phyloP scores from a whole-genome alignment of 2,888 invertebrate species.

The Calliopum simillimum region DNA sequence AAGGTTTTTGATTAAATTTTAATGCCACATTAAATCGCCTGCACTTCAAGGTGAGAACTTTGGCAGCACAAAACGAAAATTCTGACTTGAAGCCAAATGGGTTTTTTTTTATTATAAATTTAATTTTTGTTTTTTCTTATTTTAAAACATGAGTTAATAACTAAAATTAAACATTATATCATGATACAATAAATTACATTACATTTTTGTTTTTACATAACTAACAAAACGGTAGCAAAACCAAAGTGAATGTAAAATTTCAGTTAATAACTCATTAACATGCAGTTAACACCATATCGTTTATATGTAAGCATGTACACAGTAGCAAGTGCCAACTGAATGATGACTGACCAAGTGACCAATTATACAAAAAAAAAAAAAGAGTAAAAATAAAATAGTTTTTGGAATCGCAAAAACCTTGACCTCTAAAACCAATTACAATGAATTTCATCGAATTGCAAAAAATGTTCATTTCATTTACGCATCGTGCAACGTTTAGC shows the following conservation, averaged over 20 bases:
- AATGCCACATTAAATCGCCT: slow-evolving; percentile 8
- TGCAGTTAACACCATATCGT: slow-evolving; percentile 5
- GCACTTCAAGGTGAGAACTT: slow-evolving; percentile 7
- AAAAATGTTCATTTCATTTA: background rate
- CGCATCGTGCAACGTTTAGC: background rate
- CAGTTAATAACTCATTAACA: slow-evolving; percentile 17
- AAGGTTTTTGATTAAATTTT: background rate
- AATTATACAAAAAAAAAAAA: slow-evolving; percentile 2
- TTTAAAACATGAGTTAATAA: background rate
- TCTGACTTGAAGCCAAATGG: slow-evolving; percentile 5
- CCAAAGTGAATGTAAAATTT: background rate
- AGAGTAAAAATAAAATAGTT: background rate
- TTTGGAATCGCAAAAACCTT: slow-evolving; percentile 15
- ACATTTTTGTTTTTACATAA: too few relatives aligned
- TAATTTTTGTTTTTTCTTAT: too few relatives aligned
- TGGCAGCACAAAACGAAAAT: background rate
- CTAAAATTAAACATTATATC: slow-evolving; percentile 3
- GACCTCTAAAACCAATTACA: slow-evolving; percentile 27
- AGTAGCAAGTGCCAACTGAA: slow-evolving; percentile 19
- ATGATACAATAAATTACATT: background rate
- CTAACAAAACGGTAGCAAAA: too few relatives aligned
- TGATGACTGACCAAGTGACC: slow-evolving; percentile 11
- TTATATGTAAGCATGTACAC: too few relatives aligned
- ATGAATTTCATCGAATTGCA: background rate
- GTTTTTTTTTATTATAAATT: background rate